Conservation (phyloP, 2,888 invertebrate species). For the Synanthedon vespiformis region DNA sequence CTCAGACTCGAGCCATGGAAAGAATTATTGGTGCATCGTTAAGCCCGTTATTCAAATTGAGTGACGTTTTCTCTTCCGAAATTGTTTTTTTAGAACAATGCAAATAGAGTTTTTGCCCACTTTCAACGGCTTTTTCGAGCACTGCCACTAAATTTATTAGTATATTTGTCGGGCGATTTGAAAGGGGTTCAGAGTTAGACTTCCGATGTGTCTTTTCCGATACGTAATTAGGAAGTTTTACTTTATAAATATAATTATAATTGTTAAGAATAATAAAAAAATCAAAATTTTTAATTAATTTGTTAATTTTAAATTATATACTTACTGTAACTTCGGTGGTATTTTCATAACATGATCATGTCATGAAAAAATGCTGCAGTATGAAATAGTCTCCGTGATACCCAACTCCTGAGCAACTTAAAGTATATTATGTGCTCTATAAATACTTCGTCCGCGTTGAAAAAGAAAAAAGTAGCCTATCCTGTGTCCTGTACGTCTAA, state of each 20-base stretch:
- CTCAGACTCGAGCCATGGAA: constrained; percentile 24
- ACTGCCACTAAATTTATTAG: constrained; percentile 42
- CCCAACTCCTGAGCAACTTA: too few relatives aligned
- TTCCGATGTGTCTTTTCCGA: constrained; percentile 10
- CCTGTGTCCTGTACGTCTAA: too few relatives aligned
- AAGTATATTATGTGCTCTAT: too few relatives aligned
- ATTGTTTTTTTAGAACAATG: constrained; percentile 26
- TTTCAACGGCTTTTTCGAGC: constrained; percentile 52
- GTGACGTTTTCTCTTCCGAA: constrained; percentile 35
- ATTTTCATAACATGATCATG: too few relatives aligned
- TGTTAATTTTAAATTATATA: too few relatives aligned
- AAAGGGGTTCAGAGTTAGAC: neutral
- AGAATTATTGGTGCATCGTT: constrained; percentile 56
- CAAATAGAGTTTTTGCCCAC: constrained; percentile 40
- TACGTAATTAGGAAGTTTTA: neutral
- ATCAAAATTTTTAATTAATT: too few relatives aligned
- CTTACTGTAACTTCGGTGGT: too few relatives aligned
- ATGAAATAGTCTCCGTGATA: too few relatives aligned
- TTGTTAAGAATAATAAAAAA: too few relatives aligned
- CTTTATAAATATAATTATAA: neutral
- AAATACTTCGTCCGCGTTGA: too few relatives aligned
- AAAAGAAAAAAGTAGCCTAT: too few relatives aligned
- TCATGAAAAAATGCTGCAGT: too few relatives aligned
- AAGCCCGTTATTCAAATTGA: constrained; percentile 52
- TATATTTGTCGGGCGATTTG: constrained; percentile 34